A percentile compares a stretch with the other conserved stretches of the same genome.
Evolutionary conservation across 2,797 vertebrate genomes (phyloP).

Genomic region (Galagoides demidoff): DNA sequence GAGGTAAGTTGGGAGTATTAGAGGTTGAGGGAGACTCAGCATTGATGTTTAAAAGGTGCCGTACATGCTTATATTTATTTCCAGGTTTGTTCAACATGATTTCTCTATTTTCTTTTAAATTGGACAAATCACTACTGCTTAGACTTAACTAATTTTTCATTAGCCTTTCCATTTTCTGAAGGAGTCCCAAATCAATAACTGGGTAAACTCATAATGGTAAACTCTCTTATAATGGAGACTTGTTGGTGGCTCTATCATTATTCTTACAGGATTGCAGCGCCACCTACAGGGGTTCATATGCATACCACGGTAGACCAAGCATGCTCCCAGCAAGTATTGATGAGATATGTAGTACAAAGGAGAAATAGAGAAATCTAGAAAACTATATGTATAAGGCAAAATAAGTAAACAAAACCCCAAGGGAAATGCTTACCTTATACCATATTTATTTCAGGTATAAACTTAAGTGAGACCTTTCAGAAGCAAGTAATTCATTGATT

Average conservation of each 20-base stretch:
- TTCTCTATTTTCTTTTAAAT: not conserved
- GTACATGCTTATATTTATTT: not conserved
- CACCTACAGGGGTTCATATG: constrained; percentile 87
- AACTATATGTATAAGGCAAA: constrained; percentile 41
- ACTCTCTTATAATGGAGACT: constrained; percentile 51
- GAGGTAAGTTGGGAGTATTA: not conserved
- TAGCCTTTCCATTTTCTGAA: constrained; percentile 45
- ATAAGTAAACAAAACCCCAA: not conserved
- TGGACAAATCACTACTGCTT: constrained; percentile 12
- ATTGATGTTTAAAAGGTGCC: not conserved
- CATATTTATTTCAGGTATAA: not conserved
- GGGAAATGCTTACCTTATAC: not conserved
- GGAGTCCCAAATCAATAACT: not conserved
- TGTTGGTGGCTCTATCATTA: constrained; percentile 21
- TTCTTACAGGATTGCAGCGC: constrained; percentile 86
- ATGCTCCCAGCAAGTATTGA: not conserved
- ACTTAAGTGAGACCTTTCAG: not conserved
- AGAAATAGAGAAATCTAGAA: not conserved
- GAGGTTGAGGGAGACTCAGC: not conserved
- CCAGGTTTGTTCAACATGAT: not conserved
- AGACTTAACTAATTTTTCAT: constrained; percentile 1
- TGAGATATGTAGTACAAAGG: not conserved
- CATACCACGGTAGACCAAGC: not conserved
- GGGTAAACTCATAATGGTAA: not conserved
- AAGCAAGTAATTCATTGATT: constrained; percentile 15